These are phyloP conservation scores for Pasiphila rectangulata DNA, from an alignment of 2,888 invertebrate genomes.

Conservation along the genomic window DNA sequence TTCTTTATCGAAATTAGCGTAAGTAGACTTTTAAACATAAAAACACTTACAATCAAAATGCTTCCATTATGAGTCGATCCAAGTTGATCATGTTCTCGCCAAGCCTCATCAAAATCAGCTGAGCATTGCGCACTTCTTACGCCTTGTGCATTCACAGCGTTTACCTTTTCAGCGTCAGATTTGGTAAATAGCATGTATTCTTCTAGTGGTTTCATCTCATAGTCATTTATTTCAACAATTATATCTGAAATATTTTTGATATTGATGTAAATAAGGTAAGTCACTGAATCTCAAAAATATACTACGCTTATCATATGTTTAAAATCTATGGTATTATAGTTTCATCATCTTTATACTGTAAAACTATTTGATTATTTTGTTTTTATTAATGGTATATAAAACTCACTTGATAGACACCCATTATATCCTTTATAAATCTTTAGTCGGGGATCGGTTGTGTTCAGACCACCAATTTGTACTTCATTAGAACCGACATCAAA, in stretches of 20 bases:
- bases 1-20: no score
- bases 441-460: conserved; percentile 90
- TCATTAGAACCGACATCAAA: conserved; percentile 87
- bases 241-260: conserved; percentile 88
- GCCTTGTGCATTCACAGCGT: conserved; percentile 92
- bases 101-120: conserved; percentile 84
- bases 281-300: no score
- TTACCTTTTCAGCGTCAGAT: conserved; percentile 90
- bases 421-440: conserved; percentile 92
- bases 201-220: conserved; percentile 92
- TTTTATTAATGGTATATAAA: no score
- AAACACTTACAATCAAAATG: conserved; percentile 61
- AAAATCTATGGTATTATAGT: no score
- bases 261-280: no score
- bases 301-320: no score
- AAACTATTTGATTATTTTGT: no score
- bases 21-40: no score
- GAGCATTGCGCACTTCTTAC: conserved; percentile 93
- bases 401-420: conserved; percentile 94
- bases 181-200: conserved; percentile 96
- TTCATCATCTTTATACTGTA: not conserved
- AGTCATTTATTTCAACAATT: conserved; percentile 90
- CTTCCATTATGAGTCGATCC: conserved; percentile 71
- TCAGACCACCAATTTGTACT: conserved; percentile 92
- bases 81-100: conserved; percentile 68